A percentile compares a stretch with the other conserved stretches of the same genome.
Conservation (phyloP, 2,113 vertebrate species). For the Cyprinodon variegatus region DNA sequence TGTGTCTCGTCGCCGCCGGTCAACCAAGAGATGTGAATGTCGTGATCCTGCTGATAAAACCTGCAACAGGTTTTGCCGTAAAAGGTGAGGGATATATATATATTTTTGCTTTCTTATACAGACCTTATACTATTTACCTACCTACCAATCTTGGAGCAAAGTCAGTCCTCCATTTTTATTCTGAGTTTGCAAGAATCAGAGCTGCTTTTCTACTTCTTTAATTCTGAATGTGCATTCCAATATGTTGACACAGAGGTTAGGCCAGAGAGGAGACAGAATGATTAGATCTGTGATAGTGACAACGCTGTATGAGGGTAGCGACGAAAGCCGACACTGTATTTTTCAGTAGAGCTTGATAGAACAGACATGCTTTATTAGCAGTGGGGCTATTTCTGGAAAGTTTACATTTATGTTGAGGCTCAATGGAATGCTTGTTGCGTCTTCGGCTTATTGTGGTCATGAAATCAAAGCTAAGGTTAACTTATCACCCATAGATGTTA, state of each 20-base stretch:
- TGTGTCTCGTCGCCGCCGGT: constrained; percentile 82
- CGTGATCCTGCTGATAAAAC: constrained; percentile 68
- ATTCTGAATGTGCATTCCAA: constrained; percentile 19
- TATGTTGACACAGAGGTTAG: constrained; percentile 8
- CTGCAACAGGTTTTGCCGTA: constrained; percentile 86
- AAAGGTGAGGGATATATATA: constrained; percentile 55
- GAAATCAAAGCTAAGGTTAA: constrained; percentile 36
- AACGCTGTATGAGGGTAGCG: constrained; percentile 21
- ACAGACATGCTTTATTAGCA: constrained; percentile 36
- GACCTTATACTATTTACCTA: not conserved
- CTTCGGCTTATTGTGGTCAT: constrained; percentile 17
- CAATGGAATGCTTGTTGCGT: constrained; percentile 19
- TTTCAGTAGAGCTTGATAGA: constrained; percentile 10
- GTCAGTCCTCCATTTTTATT: not conserved
- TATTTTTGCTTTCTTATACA: not conserved
- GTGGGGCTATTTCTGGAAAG: constrained; percentile 57
- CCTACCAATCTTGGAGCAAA: not conserved
- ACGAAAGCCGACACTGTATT: constrained; percentile 14
- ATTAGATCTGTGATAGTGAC: constrained; percentile 37
- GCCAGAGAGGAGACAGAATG: constrained; percentile 4
- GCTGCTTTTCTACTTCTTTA: constrained; percentile 19
- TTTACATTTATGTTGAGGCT: constrained; percentile 32
- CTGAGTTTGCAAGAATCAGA: constrained; percentile 42
- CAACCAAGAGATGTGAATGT: constrained; percentile 84
- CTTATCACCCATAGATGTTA: constrained; percentile 40